Evolutionary conservation across 2,113 vertebrate genomes (phyloP).

Genomic region (Megaleporinus macrocephalus): DNA sequence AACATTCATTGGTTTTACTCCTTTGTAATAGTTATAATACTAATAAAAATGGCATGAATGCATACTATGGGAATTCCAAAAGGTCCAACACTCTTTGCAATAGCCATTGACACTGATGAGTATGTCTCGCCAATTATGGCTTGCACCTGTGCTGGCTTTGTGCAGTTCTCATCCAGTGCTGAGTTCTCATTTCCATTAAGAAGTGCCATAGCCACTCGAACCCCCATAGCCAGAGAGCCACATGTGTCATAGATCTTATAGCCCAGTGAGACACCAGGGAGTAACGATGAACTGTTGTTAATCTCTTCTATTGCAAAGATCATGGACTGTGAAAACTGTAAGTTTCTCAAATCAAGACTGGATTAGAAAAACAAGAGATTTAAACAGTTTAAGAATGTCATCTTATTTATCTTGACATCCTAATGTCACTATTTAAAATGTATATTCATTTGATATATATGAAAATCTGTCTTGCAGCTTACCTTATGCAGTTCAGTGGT

Average conservation of each 20-base stretch:
- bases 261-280: conserved; percentile 69
- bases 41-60: not conserved
- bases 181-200: conserved; percentile 61
- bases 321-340: conserved; percentile 72
- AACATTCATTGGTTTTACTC: too few relatives aligned
- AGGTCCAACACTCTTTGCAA: conserved; percentile 69
- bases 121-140: conserved; percentile 73
- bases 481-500: conserved; percentile 30
- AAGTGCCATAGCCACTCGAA: conserved; percentile 66
- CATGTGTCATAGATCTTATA: conserved; percentile 74
- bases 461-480: not conserved
- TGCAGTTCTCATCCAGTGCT: conserved; percentile 52
- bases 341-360: conserved; percentile 72
- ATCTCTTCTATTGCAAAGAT: conserved; percentile 75
- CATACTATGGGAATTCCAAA: conserved; percentile 73
- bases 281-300: conserved; percentile 69
- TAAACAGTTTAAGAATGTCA: not conserved
- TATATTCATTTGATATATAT: not conserved
- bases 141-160: conserved; percentile 65
- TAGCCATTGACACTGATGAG: conserved; percentile 71
- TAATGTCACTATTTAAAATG: not conserved
- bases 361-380: not conserved
- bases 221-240: conserved; percentile 44
- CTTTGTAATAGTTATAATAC: not conserved
- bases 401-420: too few relatives aligned